Evolutionary conservation across 2,797 vertebrate species (phyloP).

Genomic region (Catharus ustulatus): DNA sequence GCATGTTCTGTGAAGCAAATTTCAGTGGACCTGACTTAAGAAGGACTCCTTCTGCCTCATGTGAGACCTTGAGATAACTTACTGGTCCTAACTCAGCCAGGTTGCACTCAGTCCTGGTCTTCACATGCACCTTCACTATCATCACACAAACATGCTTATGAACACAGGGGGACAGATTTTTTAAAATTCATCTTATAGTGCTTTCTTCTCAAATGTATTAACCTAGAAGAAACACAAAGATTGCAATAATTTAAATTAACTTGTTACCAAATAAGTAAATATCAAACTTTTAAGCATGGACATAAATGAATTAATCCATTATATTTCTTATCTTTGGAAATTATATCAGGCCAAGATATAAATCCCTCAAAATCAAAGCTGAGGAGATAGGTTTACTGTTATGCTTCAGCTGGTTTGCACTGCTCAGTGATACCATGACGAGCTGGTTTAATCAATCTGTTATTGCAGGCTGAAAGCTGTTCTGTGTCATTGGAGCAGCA

Average conservation of each 20-base stretch:
- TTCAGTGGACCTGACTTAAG: background rate
- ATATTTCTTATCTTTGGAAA: background rate
- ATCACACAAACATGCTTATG: background rate
- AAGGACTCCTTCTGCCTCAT: background rate
- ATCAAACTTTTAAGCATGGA: background rate
- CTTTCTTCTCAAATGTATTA: background rate
- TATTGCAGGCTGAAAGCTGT: slow-evolving; percentile 34
- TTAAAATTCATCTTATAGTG: background rate
- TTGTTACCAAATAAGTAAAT: background rate
- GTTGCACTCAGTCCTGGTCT: background rate
- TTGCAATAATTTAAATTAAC: background rate
- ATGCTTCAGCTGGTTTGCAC: background rate
- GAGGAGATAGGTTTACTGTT: background rate
- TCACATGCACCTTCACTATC: background rate
- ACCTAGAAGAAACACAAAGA: background rate
- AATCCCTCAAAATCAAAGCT: background rate
- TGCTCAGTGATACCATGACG: background rate
- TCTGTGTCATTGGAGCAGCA: slow-evolving; percentile 33
- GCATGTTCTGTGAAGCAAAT: background rate
- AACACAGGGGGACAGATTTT: background rate
- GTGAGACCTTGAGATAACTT: background rate
- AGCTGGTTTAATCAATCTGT: slow-evolving; percentile 9
- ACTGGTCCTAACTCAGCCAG: background rate
- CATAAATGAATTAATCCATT: background rate
- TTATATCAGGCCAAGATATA: background rate